These are phyloP conservation scores for Philereme vetulata DNA, from an alignment of 2,888 invertebrate species.

Conservation along the genomic window DNA sequence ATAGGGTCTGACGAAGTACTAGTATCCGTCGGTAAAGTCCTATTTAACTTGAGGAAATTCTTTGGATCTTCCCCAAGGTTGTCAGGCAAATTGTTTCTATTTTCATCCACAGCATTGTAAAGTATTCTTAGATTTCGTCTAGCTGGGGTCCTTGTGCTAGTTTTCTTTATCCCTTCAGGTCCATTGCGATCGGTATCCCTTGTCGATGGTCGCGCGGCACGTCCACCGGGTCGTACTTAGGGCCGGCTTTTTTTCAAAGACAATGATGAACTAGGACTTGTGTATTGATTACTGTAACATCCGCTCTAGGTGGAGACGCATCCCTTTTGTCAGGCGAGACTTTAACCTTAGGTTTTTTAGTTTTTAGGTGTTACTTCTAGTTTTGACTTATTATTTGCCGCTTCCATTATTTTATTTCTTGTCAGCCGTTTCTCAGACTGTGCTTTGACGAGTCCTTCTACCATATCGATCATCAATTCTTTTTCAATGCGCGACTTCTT, in stretches of 20 bases:
- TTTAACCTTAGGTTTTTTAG: slow-evolving; percentile 54
- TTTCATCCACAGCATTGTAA: slow-evolving; percentile 60
- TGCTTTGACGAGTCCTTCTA: slow-evolving; percentile 69
- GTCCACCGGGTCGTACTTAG: slow-evolving; percentile 63
- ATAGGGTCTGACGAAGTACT: slow-evolving; percentile 90
- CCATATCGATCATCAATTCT: slow-evolving; percentile 78
- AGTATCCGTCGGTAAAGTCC: slow-evolving; percentile 85
- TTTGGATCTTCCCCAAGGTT: slow-evolving; percentile 58
- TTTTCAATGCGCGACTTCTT: slow-evolving; percentile 70
- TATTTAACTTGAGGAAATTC: slow-evolving; percentile 83
- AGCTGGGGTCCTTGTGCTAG: slow-evolving; percentile 54
- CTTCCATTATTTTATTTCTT: slow-evolving; percentile 53
- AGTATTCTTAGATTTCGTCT: slow-evolving; percentile 67
- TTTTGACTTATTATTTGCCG: slow-evolving; percentile 50
- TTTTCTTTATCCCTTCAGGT: slow-evolving; percentile 57
- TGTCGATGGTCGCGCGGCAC: slow-evolving; percentile 74
- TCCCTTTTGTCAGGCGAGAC: slow-evolving; percentile 69
- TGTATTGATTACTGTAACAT: slow-evolving; percentile 47
- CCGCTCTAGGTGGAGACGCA: slow-evolving; percentile 68
- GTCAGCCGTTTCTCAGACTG: slow-evolving; percentile 60
- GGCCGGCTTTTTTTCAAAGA: slow-evolving; percentile 73
- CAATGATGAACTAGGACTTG: slow-evolving; percentile 67
- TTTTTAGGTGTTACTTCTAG: slow-evolving; percentile 43
- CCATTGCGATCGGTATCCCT: slow-evolving; percentile 54
- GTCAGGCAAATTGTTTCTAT: slow-evolving; percentile 42